Percentiles rank a stretch among this genome's conserved stretches.
phyloP scores from a whole-genome alignment of 2,888 invertebrate species.

The Mimachlamys varia region DNA sequence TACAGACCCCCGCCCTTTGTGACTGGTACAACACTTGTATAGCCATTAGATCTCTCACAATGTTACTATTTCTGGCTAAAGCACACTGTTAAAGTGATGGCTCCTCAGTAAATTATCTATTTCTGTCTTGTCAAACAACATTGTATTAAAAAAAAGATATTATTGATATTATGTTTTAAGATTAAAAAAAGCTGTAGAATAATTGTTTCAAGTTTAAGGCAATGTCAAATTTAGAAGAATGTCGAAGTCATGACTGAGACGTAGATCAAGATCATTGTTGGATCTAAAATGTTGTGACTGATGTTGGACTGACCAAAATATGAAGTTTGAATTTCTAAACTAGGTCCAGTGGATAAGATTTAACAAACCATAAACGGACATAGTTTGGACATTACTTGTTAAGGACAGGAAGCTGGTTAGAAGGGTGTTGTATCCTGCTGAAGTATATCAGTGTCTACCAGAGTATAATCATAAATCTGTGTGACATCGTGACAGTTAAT shows the following conservation, averaged over 20 bases:
- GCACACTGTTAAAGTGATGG: background rate
- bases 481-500: background rate
- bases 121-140: background rate
- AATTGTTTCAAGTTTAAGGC: background rate
- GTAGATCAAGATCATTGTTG: no score
- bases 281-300: no score
- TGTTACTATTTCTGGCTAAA: background rate
- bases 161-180: no score
- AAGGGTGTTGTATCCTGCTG: background rate
- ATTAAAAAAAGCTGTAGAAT: no score
- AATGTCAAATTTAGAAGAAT: background rate
- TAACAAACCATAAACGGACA: background rate
- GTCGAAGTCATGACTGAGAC: no score
- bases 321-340: no score
- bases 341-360: no score
- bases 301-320: no score
- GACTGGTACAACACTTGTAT: constrained; percentile 9
- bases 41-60: background rate
- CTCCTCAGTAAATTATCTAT: background rate
- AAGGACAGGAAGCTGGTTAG: background rate
- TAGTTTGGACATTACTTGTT: background rate
- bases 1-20: background rate
- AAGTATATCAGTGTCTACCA: background rate
- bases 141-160: background rate
- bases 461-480: background rate